phyloP scores from a whole-genome alignment of 2,797 vertebrate species.

The Tarsius wallacei region DNA sequence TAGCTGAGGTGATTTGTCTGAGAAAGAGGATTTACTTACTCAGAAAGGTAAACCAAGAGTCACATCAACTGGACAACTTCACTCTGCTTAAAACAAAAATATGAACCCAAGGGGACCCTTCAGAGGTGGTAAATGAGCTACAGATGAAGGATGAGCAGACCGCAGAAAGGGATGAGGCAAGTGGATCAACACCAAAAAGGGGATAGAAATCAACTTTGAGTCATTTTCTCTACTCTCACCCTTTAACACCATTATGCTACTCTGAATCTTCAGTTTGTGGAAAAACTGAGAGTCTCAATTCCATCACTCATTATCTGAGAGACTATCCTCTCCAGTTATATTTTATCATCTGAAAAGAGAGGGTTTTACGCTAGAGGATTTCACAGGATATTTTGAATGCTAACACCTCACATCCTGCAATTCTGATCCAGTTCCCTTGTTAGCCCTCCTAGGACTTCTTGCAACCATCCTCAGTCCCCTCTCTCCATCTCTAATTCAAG shows the following conservation, averaged over 20 bases:
- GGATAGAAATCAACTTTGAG: not conserved
- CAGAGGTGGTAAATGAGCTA: not conserved
- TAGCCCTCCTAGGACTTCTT: not conserved
- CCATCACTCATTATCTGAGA: not conserved
- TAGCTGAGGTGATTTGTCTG: not conserved
- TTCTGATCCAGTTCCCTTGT: not conserved
- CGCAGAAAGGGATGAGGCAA: not conserved
- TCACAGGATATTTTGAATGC: not conserved
- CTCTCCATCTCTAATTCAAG: not conserved
- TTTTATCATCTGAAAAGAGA: conserved; percentile 11
- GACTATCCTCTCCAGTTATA: not conserved
- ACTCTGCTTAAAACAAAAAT: not conserved
- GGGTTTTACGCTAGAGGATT: not conserved
- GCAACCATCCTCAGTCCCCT: not conserved
- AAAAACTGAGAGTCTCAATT: not conserved
- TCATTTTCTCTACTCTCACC: not conserved
- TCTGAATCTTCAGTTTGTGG: not conserved
- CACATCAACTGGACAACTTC: not conserved
- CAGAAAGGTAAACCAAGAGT: not conserved
- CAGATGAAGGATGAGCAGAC: not conserved
- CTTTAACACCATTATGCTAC: not conserved
- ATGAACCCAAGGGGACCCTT: not conserved
- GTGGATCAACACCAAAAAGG: not conserved
- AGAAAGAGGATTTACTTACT: not conserved
- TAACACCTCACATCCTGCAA: not conserved